A percentile compares a stretch with the other conserved stretches of the same genome.
Conservation (phyloP, 2,797 vertebrate genomes). For the Pteropus rufus region DNA sequence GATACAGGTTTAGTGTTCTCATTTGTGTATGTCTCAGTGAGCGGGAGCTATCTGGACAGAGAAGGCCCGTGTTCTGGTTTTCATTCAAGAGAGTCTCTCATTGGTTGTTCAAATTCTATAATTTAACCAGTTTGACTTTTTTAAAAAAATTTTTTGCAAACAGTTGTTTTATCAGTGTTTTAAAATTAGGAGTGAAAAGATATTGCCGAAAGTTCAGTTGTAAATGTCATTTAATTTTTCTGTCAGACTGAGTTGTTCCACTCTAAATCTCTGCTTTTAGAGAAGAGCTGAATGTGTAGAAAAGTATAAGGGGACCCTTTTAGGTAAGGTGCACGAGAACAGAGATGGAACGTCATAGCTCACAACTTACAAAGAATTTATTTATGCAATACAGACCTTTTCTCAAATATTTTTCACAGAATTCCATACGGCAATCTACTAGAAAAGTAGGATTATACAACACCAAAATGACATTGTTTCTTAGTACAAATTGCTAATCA, state of each 20-base stretch:
- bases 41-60: not conserved
- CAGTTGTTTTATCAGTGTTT: not conserved
- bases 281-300: conserved; percentile 72
- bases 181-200: not conserved
- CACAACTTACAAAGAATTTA: conserved; percentile 84
- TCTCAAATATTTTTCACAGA: conserved; percentile 85
- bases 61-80: not conserved
- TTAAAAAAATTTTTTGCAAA: not conserved
- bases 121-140: not conserved
- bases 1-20: not conserved
- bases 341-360: conserved; percentile 73
- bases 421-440: conserved; percentile 83
- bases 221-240: conserved; percentile 88
- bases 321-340: conserved; percentile 64
- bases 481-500: conserved; percentile 80
- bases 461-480: conserved; percentile 85
- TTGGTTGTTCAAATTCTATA: not conserved
- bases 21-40: not conserved
- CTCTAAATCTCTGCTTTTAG: conserved; percentile 85
- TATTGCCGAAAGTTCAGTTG: conserved; percentile 81
- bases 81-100: not conserved
- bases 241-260: conserved; percentile 85
- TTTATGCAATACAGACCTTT: conserved; percentile 83
- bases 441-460: conserved; percentile 86
- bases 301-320: conserved; percentile 54